A percentile compares a stretch with the other conserved stretches of the same genome.
Evolutionary conservation across 2,113 vertebrate species (phyloP).

Genomic region (Cyanocitta stelleri): DNA sequence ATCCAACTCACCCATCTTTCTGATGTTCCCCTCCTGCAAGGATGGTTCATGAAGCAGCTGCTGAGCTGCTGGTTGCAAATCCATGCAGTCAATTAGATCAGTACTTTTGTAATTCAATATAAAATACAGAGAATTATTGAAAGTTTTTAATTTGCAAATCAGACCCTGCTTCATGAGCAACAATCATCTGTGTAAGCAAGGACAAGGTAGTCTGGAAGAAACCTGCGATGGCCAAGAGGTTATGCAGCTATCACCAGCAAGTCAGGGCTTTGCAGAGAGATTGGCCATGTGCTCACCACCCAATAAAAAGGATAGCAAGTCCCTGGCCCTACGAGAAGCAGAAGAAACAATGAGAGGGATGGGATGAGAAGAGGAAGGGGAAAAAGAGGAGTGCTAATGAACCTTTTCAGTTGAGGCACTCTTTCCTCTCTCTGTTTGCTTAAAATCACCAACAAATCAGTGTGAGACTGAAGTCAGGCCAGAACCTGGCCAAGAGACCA

Average conservation of each 20-base stretch:
- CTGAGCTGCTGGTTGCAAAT: constrained; percentile 21
- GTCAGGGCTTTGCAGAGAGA: neutral
- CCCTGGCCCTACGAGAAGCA: neutral
- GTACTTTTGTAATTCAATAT: neutral
- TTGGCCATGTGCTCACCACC: neutral
- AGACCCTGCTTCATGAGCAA: neutral
- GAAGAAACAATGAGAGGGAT: neutral
- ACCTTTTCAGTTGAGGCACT: neutral
- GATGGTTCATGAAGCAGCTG: neutral
- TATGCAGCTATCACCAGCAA: neutral
- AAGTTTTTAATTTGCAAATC: neutral
- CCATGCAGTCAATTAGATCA: neutral
- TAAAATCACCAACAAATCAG: neutral
- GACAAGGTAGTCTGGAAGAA: neutral
- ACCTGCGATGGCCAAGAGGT: neutral
- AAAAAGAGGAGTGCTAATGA: neutral
- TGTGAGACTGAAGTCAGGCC: neutral
- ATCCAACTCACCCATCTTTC: constrained; percentile 3
- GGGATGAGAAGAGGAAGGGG: neutral
- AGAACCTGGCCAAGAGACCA: neutral
- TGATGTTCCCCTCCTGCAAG: constrained; percentile 1
- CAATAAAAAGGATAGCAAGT: neutral
- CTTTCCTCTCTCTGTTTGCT: neutral
- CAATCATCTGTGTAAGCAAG: neutral
- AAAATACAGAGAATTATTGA: neutral